Evolutionary conservation across 2,888 invertebrate species (phyloP), one percentile per base, ranked within the genome.

Genomic region (Aromia moschata): DNA sequence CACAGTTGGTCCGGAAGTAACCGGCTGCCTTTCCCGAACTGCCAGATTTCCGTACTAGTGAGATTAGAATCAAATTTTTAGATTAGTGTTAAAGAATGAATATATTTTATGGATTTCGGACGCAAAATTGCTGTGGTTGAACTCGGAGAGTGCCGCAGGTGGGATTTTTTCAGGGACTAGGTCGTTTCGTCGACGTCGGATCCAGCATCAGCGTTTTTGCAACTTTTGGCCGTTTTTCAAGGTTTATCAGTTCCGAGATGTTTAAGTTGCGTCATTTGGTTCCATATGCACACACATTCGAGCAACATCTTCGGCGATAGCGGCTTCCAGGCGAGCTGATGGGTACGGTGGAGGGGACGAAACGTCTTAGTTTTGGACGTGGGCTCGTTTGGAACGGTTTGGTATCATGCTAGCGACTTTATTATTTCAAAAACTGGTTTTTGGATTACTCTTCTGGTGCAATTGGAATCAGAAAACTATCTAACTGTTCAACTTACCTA

Each of bases 221-320:
- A 64, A 64, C 64, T 61, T 79, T 79, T 77, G 79, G 78, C 78
- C 75, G 72, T 76, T 77, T 10, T 33, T 74, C 64, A 69, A 68
- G 64, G 65, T 61, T 67, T 69, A 72, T 70, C 37, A 63, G n/a
- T n/a, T 73, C 76, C 70, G 36, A 47, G 15, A 36, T 52, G 56
- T 57, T 33, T 68, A 65, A 70, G 77, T 73, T 67, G 72, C 75
- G 73, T 73, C 69, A 69, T 81, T 81, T 79, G 78, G 79, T 80
- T 80, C 74, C 76, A 80, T 80, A 81, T 80, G 81, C 81, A 81
- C 81, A 81, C 81, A 81, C 81, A 80, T 79, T 79, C 75, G 77
- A 74, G 70, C 69, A 71, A 76, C 74, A 75, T 74, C 75, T 72
- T 62, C 71, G 72, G 71, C 70, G 56, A 70, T 62, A 68, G 67